Base-by-base conservation (phyloP, 1,140 invertebrate species). In the Drosophila ambigua region DNA sequence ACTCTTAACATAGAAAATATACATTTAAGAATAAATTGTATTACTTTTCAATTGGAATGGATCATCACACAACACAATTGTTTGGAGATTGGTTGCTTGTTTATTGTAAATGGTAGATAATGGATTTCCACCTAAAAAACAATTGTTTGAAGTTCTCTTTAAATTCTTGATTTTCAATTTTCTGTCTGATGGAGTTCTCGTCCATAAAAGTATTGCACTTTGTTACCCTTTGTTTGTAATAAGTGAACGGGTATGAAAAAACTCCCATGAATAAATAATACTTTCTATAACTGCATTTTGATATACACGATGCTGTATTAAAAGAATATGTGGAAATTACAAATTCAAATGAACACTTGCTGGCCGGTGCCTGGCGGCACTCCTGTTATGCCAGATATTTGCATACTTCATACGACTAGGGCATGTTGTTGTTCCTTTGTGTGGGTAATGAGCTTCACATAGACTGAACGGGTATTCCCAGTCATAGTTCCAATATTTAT, bases 321-420 rank as follows among this genome's bases (percentile, higher is more conserved):
- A 11, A 3, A 39, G 11, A 20, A 15, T 51, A 73, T 55, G 35
- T 63, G 23, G n/a, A 63, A 69, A 71, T 69, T 73, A 45, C 44
- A 64, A 57, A 73, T 73, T 72, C 69, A 64, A 73, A 73, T 73
- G 24, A 41, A 51, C 35, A 39, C 51, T 16, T 53, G 51, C 41
- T 57, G 31, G 31, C 28, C 28, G 1, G 8, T 7, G 43, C 66
- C 20, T 13, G 46, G 24, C 44, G 48, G 31, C 45, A 57, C 45
- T 48, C 23, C 35, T 28, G 57, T 41, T 57, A 74, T 64, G 43
- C 58, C 31, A 43, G 41, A 8, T 52, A 74, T 74, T 74, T 65
- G 66, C 43, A 69, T 68, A 24, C 31, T 20, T 20, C 20, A 20
- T 16, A 43, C 2, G 2, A 39, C 11, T 13, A 13, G 4, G 13